Evolutionary conservation across 2,113 vertebrate species (phyloP).

Genomic region (Plecturocebus donacophilus): DNA sequence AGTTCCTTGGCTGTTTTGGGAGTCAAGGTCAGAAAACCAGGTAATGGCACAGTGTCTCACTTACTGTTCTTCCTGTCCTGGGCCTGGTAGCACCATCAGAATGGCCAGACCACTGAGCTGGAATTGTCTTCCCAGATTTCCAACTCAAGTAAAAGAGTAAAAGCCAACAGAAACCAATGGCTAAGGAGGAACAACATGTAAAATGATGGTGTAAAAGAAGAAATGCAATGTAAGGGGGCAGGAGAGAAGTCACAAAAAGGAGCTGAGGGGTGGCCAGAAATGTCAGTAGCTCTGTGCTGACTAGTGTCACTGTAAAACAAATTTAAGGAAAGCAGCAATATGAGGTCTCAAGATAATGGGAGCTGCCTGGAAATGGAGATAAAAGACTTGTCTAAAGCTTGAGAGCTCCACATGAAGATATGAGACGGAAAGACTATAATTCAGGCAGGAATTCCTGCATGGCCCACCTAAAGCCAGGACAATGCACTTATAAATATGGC

Average conservation of each 20-base stretch:
- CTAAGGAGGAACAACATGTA: background rate
- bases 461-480: background rate
- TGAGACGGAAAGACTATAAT: background rate
- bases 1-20: conserved; percentile 2
- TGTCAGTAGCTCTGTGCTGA: background rate
- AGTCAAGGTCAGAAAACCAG: background rate
- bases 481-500: background rate
- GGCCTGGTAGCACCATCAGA: background rate
- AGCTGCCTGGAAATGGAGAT: background rate
- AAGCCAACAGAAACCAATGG: background rate
- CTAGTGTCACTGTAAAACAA: background rate
- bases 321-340: background rate
- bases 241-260: background rate
- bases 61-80: background rate
- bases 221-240: background rate
- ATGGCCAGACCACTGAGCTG: background rate
- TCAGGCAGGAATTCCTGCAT: background rate
- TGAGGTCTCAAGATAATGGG: background rate
- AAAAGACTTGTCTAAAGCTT: background rate
- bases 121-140: background rate
- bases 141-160: background rate
- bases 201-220: background rate
- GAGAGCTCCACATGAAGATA: background rate
- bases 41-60: background rate
- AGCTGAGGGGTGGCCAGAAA: background rate